A percentile compares a stretch with the other conserved stretches of the same genome.
These are phyloP conservation scores for Lamprotornis superbus DNA, from an alignment of 2,113 vertebrate genomes.

Conservation along the genomic window DNA sequence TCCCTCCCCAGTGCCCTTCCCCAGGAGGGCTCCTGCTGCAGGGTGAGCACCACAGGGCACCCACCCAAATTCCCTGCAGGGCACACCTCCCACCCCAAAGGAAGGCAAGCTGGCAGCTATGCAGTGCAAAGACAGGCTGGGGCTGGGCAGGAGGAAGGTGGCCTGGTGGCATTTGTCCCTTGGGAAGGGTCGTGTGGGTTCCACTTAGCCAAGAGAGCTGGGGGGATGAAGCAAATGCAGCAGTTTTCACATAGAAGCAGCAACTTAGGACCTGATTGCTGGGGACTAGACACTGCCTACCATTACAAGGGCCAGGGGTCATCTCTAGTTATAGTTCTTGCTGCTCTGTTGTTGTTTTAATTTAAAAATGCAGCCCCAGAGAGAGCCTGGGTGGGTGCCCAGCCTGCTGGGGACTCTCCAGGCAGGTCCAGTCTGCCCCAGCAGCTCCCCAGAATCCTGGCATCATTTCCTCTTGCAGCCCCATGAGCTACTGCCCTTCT, in stretches of 20 bases:
- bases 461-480: not conserved
- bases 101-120: accelerated
- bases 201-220: accelerated
- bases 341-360: not conserved
- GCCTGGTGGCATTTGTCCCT: not conserved
- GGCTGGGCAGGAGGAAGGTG: not conserved
- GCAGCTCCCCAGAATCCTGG: not conserved
- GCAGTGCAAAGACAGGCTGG: accelerated
- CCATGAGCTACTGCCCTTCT: not conserved
- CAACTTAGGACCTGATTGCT: not conserved
- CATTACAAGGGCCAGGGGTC: not conserved
- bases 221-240: not conserved
- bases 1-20: not conserved
- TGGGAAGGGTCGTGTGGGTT: accelerated
- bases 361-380: not conserved
- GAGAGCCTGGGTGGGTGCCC: not conserved
- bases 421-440: not conserved
- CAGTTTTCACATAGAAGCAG: accelerated
- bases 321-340: not conserved
- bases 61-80: not conserved
- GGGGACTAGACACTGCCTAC: accelerated
- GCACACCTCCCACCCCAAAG: not conserved
- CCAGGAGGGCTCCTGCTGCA: accelerated
- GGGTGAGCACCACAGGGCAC: accelerated
- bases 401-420: not conserved